These are phyloP conservation scores for Cricetomys ansorgei DNA, from an alignment of 2,113 vertebrate species.

Conservation along the genomic window DNA sequence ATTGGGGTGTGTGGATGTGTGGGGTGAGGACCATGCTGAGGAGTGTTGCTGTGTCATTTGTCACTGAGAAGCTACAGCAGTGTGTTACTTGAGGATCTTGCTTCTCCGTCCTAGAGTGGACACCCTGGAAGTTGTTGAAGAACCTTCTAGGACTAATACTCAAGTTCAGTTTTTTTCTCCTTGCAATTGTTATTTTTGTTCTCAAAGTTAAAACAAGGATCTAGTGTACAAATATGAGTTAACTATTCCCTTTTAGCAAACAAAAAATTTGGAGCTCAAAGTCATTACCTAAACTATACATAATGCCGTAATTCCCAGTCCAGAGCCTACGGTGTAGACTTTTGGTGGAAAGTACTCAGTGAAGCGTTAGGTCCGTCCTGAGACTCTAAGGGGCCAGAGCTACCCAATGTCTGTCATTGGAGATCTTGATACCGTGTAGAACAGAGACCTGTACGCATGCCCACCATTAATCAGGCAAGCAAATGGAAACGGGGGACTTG, in stretches of 20 bases:
- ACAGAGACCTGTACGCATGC: neutral
- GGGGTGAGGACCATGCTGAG: neutral
- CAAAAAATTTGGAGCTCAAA: neutral
- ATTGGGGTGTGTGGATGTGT: no score
- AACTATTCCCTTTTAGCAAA: neutral
- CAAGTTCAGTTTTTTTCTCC: neutral
- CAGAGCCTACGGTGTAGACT: no score
- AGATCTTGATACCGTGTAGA: neutral
- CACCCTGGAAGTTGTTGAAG: neutral
- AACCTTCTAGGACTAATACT: neutral
- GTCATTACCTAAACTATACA: neutral
- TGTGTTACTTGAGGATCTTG: neutral
- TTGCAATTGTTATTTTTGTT: neutral
- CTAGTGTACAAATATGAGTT: neutral
- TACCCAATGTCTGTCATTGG: neutral
- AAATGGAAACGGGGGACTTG: neutral
- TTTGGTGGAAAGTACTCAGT: neutral
- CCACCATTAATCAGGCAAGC: neutral
- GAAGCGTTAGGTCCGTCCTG: neutral
- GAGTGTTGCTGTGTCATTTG: neutral
- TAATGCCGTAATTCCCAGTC: neutral
- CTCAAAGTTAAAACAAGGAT: neutral
- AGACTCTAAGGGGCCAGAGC: neutral
- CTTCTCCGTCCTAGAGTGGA: no score
- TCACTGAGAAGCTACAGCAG: neutral